Evolutionary conservation across 2,113 vertebrate genomes (phyloP), one percentile per base, ranked within the genome.

Genomic region (Nerophis ophidion): DNA sequence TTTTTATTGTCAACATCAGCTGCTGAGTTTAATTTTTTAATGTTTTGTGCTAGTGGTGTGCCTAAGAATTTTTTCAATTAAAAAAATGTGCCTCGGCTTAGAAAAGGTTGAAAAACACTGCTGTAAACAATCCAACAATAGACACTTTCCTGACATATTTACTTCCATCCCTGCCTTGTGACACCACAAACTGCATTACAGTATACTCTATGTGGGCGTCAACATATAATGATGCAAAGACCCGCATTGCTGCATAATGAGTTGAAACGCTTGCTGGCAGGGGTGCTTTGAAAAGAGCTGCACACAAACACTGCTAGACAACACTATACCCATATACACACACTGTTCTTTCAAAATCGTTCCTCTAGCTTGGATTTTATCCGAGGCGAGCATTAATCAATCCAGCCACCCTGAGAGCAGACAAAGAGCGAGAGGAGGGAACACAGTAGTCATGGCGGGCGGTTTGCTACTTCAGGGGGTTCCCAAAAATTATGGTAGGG

Each of bases 161-260:
- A 7, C 47, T 63, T 46, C 50, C n/a, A 48, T 10, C 7, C n/a
- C 35, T 48, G 13, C 55, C 53, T n/a, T 47, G 62, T 40, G 16
- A n/a, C 42, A 50, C 40, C 62, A 49, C 54, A 70, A 68, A 67
- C 63, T 59, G 5, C 44, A 36, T n/a, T 38, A 15, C 44, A 36
- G 14, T 38, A 15, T 7, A 4, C 36, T 64, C 58, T 62, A 59
- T 68, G 54, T 63, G 56, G 55, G 61, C 70, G 57, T 62, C 50
- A 67, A 49, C 70, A 77, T 60, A 80, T 66, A 72, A 87, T 38
- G 60, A 72, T 55, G 48, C 72, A 70, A 56, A 57, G 58, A 34
- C 65, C 44, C 71, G 76, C 71, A 78, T 65, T 79, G 79, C 60
- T 66, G 74, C 60, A 62, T 80, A 84, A 86, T 82, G 78, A 79